Percentiles rank a stretch among this genome's conserved stretches.
Conservation (phyloP, 1,140 invertebrate species). For the Brachionus sp. region DNA sequence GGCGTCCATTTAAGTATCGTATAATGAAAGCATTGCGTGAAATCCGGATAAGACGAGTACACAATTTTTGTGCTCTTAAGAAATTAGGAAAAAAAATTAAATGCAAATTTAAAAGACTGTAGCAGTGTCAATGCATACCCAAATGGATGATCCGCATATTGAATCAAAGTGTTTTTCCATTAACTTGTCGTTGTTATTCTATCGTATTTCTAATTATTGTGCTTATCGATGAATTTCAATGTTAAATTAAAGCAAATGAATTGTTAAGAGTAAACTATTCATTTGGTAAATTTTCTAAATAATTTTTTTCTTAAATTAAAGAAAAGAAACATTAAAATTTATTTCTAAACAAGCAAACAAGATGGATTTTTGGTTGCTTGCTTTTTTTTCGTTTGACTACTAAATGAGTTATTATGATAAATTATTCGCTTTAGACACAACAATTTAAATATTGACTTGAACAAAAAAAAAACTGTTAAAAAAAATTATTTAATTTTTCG, state of each 20-base stretch:
- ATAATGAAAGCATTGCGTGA: conserved; percentile 37
- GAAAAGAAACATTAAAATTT: not conserved
- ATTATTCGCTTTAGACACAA: conserved; percentile 1
- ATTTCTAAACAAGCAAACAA: not conserved
- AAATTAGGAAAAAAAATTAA: not conserved
- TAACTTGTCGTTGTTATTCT: not conserved
- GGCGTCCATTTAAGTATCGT: conserved; percentile 42
- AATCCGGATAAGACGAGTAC: conserved; percentile 36
- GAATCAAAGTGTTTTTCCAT: conserved; percentile 43
- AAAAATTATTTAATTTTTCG: not conserved
- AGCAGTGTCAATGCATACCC: not conserved
- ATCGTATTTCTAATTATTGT: not conserved
- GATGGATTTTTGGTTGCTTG: not conserved
- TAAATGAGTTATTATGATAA: conserved; percentile 18
- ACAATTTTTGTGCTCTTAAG: conserved; percentile 30
- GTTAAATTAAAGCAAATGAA: not conserved
- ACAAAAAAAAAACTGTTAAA: not conserved
- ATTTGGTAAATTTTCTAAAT: not conserved
- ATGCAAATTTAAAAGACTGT: not conserved
- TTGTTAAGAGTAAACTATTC: not conserved
- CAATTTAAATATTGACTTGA: not conserved
- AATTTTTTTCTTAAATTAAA: not conserved
- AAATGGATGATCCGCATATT: conserved; percentile 42
- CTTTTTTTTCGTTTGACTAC: not conserved
- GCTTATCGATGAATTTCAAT: not conserved